phyloP scores from a whole-genome alignment of 1,140 invertebrate species.

The Drosophila sucinea region DNA sequence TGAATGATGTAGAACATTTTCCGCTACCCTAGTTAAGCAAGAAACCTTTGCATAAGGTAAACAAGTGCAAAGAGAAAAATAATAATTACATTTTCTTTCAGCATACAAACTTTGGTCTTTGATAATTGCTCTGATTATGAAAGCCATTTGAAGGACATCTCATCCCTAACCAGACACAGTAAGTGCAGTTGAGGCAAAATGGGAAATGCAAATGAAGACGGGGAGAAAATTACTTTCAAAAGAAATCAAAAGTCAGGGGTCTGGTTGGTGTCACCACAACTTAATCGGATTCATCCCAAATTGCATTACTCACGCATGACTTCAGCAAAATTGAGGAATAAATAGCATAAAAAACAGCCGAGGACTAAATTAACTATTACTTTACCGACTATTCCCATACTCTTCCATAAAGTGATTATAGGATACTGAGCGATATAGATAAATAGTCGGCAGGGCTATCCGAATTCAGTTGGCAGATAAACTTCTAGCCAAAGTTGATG shows the following conservation, averaged over 20 bases:
- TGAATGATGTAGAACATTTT: conserved; percentile 11
- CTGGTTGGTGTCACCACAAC: conserved; percentile 26
- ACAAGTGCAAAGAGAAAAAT: neutral
- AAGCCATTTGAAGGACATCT: conserved; percentile 20
- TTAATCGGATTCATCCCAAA: conserved; percentile 50
- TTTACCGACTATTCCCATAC: neutral
- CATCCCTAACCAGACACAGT: conserved; percentile 8
- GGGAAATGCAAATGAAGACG: conserved; percentile 47
- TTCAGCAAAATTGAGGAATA: conserved; percentile 33
- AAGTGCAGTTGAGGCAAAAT: conserved; percentile 3
- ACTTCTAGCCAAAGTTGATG: too few species aligned
- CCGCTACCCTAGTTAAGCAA: conserved; percentile 9
- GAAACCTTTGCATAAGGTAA: neutral
- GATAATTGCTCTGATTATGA: neutral
- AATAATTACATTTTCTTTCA: conserved; percentile 39
- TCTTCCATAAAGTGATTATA: neutral
- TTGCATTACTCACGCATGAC: conserved; percentile 70
- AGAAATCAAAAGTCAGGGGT: conserved; percentile 43
- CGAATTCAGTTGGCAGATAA: too few species aligned
- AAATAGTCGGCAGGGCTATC: too few species aligned
- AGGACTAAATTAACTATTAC: neutral
- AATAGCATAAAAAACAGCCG: neutral
- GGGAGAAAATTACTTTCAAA: conserved; percentile 16
- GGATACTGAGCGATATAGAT: too few species aligned
- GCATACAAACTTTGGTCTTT: neutral